Percentiles rank a stretch among this genome's conserved stretches.
Evolutionary conservation across 2,113 vertebrate species (phyloP).

Genomic region (Myotis lucifugus): DNA sequence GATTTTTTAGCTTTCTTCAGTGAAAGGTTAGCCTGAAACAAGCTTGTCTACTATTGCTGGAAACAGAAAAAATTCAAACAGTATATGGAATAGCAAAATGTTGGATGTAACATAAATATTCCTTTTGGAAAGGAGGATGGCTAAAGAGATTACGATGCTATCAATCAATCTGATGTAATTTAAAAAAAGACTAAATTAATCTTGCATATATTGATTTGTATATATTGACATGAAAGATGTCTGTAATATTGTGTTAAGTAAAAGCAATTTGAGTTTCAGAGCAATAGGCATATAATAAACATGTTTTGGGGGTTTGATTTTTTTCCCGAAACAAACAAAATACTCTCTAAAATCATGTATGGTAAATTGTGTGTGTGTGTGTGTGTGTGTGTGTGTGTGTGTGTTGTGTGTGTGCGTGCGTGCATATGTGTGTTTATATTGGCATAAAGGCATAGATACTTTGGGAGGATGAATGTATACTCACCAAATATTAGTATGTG

Average conservation of each 20-base stretch:
- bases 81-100: not conserved
- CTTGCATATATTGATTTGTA: not conserved
- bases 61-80: not conserved
- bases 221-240: not conserved
- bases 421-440: not conserved
- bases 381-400: no score
- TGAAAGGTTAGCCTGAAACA: not conserved
- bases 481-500: not conserved
- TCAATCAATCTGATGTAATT: not conserved
- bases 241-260: not conserved
- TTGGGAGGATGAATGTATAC: not conserved
- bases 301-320: no score
- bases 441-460: not conserved
- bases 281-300: not conserved
- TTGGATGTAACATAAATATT: not conserved
- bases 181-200: not conserved
- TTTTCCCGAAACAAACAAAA: not conserved
- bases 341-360: not conserved
- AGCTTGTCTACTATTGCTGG: not conserved
- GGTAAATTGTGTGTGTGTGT: not conserved
- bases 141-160: not conserved
- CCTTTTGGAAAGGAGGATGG: not conserved
- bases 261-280: not conserved
- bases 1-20: not conserved
- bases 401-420: no score